A percentile compares a stretch with the other conserved stretches of the same genome.
phyloP scores from a whole-genome alignment of 1,140 invertebrate genomes.

The Dreissena polymorpha region DNA sequence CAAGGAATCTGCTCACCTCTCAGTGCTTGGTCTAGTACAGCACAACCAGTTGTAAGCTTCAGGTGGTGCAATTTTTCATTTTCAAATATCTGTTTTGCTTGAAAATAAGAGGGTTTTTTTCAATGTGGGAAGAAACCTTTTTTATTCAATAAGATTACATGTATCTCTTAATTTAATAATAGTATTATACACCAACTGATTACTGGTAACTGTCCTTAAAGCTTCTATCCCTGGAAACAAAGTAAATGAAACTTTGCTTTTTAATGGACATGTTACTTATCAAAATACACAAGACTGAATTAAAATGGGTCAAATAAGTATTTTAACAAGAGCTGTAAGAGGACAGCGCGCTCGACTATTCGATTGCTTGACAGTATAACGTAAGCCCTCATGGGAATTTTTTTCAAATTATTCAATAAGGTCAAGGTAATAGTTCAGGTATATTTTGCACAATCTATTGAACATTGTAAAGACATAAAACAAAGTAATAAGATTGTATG shows the following conservation, averaged over 20 bases:
- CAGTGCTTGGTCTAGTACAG: slow-evolving; percentile 59
- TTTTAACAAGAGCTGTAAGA: no score
- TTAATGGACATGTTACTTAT: no score
- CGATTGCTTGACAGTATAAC: no score
- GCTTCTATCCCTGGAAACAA: background rate
- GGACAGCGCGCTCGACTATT: no score
- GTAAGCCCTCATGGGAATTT: no score
- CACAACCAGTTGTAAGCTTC: slow-evolving; percentile 67
- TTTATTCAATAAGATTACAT: background rate
- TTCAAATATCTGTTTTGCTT: background rate
- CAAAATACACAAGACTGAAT: no score
- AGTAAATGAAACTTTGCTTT: background rate
- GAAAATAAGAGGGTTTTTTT: background rate
- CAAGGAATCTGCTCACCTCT: background rate
- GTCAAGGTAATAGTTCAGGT: no score
- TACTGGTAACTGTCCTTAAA: background rate
- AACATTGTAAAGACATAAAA: no score
- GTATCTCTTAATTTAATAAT: background rate
- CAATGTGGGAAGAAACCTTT: background rate
- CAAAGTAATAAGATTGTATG: no score
- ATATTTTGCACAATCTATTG: no score
- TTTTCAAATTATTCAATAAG: no score
- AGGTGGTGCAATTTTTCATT: background rate
- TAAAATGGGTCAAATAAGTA: no score
- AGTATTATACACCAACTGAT: background rate